A percentile compares a stretch with the other conserved stretches of the same genome.
Conservation (phyloP, 2,113 vertebrate species). For the Sapayoa aenigma region DNA sequence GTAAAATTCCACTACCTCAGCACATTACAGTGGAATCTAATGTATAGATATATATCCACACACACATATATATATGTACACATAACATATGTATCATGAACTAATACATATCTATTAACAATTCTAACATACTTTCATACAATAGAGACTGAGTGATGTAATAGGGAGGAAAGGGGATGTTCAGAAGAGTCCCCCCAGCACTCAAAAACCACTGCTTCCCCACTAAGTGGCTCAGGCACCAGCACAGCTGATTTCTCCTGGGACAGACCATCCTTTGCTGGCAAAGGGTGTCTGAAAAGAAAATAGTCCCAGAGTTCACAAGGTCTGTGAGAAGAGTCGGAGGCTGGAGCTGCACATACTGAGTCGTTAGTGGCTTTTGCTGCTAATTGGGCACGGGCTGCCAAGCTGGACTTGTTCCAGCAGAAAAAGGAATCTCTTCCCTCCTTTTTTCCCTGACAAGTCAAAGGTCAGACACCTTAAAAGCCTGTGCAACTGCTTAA, state of each 20-base stretch:
- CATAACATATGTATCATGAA: background rate
- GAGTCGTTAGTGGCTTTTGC: background rate
- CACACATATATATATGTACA: background rate
- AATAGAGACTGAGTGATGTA: background rate
- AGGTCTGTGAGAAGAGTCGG: conserved; percentile 15
- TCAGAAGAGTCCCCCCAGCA: background rate
- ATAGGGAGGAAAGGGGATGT: background rate
- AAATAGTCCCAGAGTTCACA: conserved; percentile 1
- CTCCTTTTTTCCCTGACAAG: background rate
- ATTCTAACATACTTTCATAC: background rate
- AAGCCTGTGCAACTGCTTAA: background rate
- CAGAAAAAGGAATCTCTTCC: background rate
- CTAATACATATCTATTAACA: background rate
- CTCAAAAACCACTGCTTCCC: background rate
- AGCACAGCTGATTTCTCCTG: background rate
- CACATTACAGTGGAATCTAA: background rate
- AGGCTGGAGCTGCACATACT: conserved; percentile 3
- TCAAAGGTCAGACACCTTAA: conserved; percentile 34
- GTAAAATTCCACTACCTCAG: background rate
- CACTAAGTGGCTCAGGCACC: background rate
- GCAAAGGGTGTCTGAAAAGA: background rate
- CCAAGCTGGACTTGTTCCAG: conserved; percentile 20
- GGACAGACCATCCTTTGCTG: background rate
- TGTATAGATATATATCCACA: background rate
- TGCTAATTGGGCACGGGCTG: background rate